Conservation (phyloP, 2,113 vertebrate genomes). For the Vimba vimba region DNA sequence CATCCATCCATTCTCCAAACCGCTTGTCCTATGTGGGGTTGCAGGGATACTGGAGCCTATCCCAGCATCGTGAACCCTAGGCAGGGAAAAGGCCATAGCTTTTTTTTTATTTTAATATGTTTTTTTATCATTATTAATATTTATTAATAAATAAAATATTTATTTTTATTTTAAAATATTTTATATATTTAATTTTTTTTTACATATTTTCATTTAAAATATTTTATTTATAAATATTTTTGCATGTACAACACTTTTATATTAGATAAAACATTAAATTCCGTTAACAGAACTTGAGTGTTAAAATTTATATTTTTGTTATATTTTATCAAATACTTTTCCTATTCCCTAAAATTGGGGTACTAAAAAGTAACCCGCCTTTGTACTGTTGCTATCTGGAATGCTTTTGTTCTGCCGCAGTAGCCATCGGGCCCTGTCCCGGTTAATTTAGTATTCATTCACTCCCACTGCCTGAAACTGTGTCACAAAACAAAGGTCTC, state of each 20-base stretch:
- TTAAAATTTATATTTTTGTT: too few relatives aligned
- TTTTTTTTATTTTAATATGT: neutral
- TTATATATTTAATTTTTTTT: too few relatives aligned
- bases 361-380: neutral
- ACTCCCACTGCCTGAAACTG: conserved; percentile 68
- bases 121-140: neutral
- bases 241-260: neutral
- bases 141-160: neutral
- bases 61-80: neutral
- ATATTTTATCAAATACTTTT: neutral
- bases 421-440: conserved; percentile 62
- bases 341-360: neutral
- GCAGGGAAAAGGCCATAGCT: neutral
- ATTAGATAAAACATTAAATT: neutral
- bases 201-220: neutral
- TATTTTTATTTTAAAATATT: neutral
- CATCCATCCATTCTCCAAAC: too few relatives aligned
- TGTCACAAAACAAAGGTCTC: conserved; percentile 75
- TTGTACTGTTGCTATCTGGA: conserved; percentile 27
- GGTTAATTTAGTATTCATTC: conserved; percentile 72
- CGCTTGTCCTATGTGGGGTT: neutral
- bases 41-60: neutral
- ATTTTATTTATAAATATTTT: neutral
- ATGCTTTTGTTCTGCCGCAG: conserved; percentile 54
- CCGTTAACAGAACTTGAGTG: too few relatives aligned